phyloP scores from a whole-genome alignment of 2,888 invertebrate genomes.

The Schrankia costaestrigalis region DNA sequence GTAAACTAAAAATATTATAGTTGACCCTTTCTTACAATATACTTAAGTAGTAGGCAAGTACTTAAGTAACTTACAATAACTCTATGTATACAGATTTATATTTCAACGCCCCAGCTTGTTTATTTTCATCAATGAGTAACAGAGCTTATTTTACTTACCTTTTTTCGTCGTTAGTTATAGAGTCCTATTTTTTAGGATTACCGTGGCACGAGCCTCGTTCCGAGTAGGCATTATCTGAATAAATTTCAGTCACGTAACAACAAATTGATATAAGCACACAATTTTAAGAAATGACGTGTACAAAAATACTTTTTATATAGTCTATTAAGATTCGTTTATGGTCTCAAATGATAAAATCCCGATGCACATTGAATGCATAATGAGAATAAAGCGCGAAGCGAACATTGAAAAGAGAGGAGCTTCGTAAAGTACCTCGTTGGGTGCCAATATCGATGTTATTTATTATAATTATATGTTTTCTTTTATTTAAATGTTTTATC shows the following conservation, averaged over 20 bases:
- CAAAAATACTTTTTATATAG: constrained; percentile 54
- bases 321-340: constrained; percentile 48
- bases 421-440: constrained; percentile 34
- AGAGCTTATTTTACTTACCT: constrained; percentile 15
- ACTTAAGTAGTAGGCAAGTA: no score
- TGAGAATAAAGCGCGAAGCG: no score
- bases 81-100: no score
- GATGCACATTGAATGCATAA: constrained; percentile 45
- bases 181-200: constrained; percentile 14
- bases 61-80: no score
- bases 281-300: constrained; percentile 65
- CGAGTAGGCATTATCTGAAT: constrained; percentile 19
- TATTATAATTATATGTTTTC: no score
- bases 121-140: constrained; percentile 16
- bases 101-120: no score
- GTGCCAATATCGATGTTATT: constrained; percentile 26
- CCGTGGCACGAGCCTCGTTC: constrained; percentile 30
- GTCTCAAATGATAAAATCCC: constrained; percentile 51
- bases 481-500: no score
- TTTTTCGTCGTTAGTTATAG: no score
- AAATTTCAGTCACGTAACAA: constrained; percentile 53
- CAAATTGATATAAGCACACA: constrained; percentile 67
- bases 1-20: no score
- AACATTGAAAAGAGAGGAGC: no score
- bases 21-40: no score